Evolutionary conservation across 2,888 invertebrate species (phyloP).

Genomic region (Antheraea yamamai): DNA sequence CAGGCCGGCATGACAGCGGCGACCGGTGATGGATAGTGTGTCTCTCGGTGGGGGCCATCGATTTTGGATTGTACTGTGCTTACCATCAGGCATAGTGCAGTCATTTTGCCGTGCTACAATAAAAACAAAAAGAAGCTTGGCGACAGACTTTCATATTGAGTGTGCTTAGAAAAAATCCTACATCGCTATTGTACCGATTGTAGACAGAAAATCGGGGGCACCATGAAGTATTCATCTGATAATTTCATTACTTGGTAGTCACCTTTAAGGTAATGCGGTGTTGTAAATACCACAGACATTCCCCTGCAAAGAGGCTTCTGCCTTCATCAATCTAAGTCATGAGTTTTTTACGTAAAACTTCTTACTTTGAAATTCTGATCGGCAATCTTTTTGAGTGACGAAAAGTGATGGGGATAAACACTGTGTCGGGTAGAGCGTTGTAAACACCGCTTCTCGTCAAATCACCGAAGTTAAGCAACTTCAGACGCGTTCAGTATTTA

Average conservation of each 20-base stretch:
- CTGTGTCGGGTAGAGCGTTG: too few relatives aligned
- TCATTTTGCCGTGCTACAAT: too few relatives aligned
- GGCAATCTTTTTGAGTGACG: too few relatives aligned
- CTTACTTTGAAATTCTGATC: too few relatives aligned
- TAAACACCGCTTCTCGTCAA: too few relatives aligned
- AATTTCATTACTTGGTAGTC: neutral
- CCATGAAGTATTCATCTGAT: neutral
- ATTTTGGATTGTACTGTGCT: too few relatives aligned
- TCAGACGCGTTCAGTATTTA: conserved; percentile 75
- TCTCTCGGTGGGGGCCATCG: too few relatives aligned
- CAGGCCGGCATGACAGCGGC: too few relatives aligned
- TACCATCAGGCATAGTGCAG: too few relatives aligned
- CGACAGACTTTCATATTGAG: neutral
- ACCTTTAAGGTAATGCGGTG: neutral
- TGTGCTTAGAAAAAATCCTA: neutral
- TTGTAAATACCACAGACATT: neutral
- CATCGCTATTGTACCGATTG: neutral
- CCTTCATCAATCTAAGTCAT: neutral
- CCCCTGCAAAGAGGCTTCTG: neutral
- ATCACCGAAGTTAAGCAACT: conserved; percentile 55
- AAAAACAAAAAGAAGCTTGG: neutral
- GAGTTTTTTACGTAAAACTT: neutral
- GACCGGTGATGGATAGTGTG: too few relatives aligned
- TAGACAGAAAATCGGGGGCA: neutral
- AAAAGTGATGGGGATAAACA: too few relatives aligned